Base-by-base conservation (phyloP, 2,113 vertebrate species). In the Mola mola region DNA sequence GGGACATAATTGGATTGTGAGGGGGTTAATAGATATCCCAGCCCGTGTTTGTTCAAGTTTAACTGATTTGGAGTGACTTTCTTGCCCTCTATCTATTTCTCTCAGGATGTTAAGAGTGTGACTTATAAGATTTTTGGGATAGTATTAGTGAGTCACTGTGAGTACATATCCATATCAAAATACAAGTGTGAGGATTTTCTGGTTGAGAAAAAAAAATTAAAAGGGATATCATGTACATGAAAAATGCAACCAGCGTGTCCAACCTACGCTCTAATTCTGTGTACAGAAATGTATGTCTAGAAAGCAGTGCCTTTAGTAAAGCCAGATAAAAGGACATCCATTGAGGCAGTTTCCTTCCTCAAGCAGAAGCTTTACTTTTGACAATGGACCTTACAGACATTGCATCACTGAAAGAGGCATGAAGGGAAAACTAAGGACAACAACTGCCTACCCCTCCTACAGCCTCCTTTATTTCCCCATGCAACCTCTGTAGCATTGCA, bases 401-500 rank as follows among this genome's bases (percentile, higher is more conserved):
- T 87, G 81, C 83, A 88, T 88, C 86, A 90, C 68, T 76, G 55
- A 71, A 34, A 53, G 52, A 85, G 57, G 83, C 71, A 86, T 52
- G 72, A 61, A 75, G 63, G 42, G 68, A 85, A 83, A 78, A 83
- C 67, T 61, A 58, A 75, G 77, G 78, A 85, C 78, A 81, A 77
- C 71, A 86, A 82, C 62, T 60, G 58, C 53, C 37, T 11, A 25
- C 50, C 64, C 73, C 68, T 72, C 62, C 62, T 59, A 74, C 67
- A 44, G 48, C 80, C 73, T 83, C 75, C 42, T 80, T 56, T 56
- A 81, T 82, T 78, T 82, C 87, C 72, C 83, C 40, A 48, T 79
- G 75, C 81, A 84, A 73, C 79, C 75, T 85, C 75, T 65, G 81
- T 76, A 86, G 80, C 78, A 87, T 83, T 84, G 65, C 76, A 84